These are phyloP conservation scores for Echinometra lucunter DNA, from an alignment of 53 echinoderm and acorn worm species.

Conservation along the genomic window DNA sequence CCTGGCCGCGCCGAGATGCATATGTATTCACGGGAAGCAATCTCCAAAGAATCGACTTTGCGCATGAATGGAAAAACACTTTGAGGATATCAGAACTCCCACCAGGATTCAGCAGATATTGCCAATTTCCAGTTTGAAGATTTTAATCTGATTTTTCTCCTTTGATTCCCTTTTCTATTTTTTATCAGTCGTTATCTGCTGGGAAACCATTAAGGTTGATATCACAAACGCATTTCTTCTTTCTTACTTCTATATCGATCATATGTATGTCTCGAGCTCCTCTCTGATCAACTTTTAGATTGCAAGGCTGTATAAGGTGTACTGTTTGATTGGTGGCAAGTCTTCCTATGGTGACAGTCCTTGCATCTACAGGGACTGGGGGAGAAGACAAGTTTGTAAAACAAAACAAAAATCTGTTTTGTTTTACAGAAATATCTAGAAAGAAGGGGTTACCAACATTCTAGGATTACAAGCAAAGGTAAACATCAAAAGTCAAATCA, in stretches of 20 bases:
- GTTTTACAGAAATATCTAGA: not conserved
- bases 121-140: constrained; percentile 68
- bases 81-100: constrained; percentile 47
- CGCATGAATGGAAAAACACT: constrained; percentile 67
- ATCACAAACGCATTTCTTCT: constrained; percentile 31
- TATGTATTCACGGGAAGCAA: constrained; percentile 61
- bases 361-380: not conserved
- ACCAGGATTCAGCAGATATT: constrained; percentile 60
- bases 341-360: not conserved
- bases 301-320: not conserved
- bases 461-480: not conserved
- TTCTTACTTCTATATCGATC: not conserved
- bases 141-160: constrained; percentile 59
- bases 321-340: constrained; percentile 3
- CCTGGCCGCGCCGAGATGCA: constrained; percentile 58
- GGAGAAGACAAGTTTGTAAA: not conserved
- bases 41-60: constrained; percentile 53
- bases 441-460: not conserved
- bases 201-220: constrained; percentile 62
- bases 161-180: constrained; percentile 50
- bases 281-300: not conserved
- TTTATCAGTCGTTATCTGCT: constrained; percentile 25
- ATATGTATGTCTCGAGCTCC: constrained; percentile 8
- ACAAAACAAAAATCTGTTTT: not conserved
- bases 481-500: not conserved